Percentiles rank a stretch among this genome's conserved stretches.
Evolutionary conservation across 2,888 invertebrate species (phyloP).

Genomic region (Rutpela maculata): DNA sequence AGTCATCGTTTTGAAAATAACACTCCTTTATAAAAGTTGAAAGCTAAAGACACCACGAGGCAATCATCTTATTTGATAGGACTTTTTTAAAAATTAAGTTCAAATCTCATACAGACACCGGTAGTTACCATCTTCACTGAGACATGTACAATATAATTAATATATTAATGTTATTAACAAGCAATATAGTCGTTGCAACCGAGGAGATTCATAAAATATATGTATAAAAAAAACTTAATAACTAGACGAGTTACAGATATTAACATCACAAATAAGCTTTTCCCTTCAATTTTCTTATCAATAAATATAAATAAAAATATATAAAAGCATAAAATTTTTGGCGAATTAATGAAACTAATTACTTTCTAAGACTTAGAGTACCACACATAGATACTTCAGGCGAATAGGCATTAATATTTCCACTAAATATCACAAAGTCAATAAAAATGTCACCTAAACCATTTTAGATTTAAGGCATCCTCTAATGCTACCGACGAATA

Average conservation of each 20-base stretch:
- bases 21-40: too few species aligned
- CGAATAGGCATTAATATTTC: neutral
- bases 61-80: too few species aligned
- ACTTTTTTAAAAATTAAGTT: too few species aligned
- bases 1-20: too few species aligned
- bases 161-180: neutral
- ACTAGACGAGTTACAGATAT: neutral
- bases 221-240: neutral
- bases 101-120: neutral
- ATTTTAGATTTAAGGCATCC: too few species aligned
- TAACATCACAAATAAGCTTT: neutral
- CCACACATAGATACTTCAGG: neutral
- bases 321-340: conserved; percentile 3
- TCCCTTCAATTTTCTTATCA: neutral
- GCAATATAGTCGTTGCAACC: neutral
- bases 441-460: neutral
- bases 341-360: neutral
- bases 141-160: neutral
- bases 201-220: conserved; percentile 9
- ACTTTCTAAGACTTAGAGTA: neutral
- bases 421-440: neutral
- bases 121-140: neutral
- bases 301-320: conserved; percentile 2
- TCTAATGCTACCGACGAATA: too few species aligned
- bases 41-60: too few species aligned